These are phyloP conservation scores for Tenualosa thibaudeaui DNA, from an alignment of 2,797 vertebrate species.

Conservation along the genomic window DNA sequence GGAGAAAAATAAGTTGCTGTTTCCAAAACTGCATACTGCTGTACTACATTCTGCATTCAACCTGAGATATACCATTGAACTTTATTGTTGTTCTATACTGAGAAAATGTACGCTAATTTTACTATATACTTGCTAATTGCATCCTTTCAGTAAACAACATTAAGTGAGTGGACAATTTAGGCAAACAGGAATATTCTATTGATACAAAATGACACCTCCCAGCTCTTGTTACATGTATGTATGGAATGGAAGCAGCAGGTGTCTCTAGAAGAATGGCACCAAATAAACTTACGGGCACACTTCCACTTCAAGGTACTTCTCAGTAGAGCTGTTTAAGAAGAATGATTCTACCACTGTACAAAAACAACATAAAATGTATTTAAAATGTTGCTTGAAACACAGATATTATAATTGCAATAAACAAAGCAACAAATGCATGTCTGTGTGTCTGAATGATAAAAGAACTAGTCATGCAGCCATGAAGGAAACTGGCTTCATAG, in stretches of 20 bases:
- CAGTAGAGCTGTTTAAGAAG: slow-evolving; percentile 82
- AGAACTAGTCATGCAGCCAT: not conserved
- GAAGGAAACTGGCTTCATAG: not conserved
- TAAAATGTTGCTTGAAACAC: not conserved
- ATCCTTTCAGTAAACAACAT: too few species aligned
- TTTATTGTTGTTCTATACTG: too few species aligned
- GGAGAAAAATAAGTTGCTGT: not conserved
- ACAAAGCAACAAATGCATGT: not conserved
- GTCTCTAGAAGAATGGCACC: not conserved
- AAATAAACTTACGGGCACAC: slow-evolving; percentile 87
- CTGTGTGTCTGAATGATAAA: not conserved
- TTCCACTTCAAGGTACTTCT: slow-evolving; percentile 91
- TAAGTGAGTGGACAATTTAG: too few species aligned
- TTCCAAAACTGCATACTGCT: too few species aligned
- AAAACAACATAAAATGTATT: not conserved
- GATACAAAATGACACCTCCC: too few species aligned
- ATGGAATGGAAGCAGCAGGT: too few species aligned
- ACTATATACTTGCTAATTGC: too few species aligned
- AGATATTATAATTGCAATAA: not conserved
- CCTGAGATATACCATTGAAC: too few species aligned
- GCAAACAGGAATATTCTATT: not conserved
- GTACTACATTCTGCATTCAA: too few species aligned
- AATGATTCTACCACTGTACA: slow-evolving; percentile 88
- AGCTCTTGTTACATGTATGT: too few species aligned
- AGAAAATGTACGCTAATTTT: too few species aligned